A percentile compares a stretch with the other conserved stretches of the same genome.
Conservation (phyloP, 2,888 invertebrate genomes). For the Sipha maydis region DNA sequence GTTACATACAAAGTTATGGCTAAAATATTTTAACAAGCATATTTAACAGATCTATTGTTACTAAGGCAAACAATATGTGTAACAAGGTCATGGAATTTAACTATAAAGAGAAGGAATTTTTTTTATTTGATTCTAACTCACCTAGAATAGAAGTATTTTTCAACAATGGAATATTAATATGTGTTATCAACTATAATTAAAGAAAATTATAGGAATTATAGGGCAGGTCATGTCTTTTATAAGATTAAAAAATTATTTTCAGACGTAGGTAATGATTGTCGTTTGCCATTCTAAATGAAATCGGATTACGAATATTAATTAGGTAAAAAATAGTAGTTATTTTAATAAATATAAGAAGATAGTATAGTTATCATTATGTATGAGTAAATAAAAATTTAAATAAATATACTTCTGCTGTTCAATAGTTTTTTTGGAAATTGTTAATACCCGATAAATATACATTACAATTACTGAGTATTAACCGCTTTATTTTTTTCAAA, state of each 20-base stretch:
- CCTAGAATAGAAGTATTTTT: background rate
- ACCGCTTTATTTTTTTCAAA: no score
- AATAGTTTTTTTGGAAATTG: background rate
- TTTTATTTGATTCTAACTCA: background rate
- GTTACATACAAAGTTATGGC: background rate
- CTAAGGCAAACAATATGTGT: background rate
- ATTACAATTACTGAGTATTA: no score
- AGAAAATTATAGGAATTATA: no score
- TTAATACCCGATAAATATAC: background rate
- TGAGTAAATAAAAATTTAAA: background rate
- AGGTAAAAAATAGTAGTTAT: no score
- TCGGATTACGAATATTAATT: background rate
- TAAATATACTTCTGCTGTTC: background rate
- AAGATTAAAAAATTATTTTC: background rate
- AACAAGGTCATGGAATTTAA: background rate
- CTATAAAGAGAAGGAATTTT: background rate
- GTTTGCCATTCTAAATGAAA: background rate
- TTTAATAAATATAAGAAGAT: no score
- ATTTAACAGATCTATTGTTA: background rate
- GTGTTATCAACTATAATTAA: background rate
- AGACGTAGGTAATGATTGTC: background rate
- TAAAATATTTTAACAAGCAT: background rate
- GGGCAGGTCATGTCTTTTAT: background rate
- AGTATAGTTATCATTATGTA: background rate
- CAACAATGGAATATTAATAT: background rate